Base-by-base conservation (phyloP, 2,888 invertebrate genomes). In the Heteromurus nitidus region DNA sequence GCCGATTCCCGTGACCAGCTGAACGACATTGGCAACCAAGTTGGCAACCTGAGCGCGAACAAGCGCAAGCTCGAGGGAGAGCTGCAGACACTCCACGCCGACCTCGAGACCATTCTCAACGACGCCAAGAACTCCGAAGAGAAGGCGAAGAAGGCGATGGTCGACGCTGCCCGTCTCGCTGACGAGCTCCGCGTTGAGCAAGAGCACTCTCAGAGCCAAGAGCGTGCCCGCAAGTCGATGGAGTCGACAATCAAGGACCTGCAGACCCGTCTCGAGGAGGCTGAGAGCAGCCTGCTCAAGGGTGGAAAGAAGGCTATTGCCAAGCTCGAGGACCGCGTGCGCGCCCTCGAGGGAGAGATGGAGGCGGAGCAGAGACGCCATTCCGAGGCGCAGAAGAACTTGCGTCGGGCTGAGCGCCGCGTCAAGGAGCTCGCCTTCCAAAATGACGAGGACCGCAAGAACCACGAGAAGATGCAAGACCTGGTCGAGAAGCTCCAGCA, bases 131-230 rank as follows among this genome's bases (percentile, higher is more conserved):
- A 81, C 26, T 80, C 81, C 13, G 84, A 84, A 64, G 92, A 92
- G 87, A 89, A 90, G 86, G 89, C 89, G 79, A 90, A 90, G 89
- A 90, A 90, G 88, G 90, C 91, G 53, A 89, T 90, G 89, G 89
- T 90, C 69, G 92, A 92, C 88, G 91, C 92, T 81, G 91, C 91
- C 82, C 89, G 91, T 83, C 89, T 92, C 20, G 91, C 92, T 82
- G 92, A 92, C 87, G 92, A 92, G 87, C 90, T 92, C 84, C 89
- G 92, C 65, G 91, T 91, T 84, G 92, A 92, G 87, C 92, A 92
- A 88, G 92, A 92, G 84, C 92, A 92, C 88, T 90, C 90, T 79
- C 89, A 89, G 87, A 90, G 90, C 88, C 90, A 91, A 85, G 92
- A 92, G 88, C 91, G 91, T 88, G 89, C 90, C 87, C 90, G 91